phyloP scores from a whole-genome alignment of 2,888 invertebrate species.

The Chrysopilus asiliformis region DNA sequence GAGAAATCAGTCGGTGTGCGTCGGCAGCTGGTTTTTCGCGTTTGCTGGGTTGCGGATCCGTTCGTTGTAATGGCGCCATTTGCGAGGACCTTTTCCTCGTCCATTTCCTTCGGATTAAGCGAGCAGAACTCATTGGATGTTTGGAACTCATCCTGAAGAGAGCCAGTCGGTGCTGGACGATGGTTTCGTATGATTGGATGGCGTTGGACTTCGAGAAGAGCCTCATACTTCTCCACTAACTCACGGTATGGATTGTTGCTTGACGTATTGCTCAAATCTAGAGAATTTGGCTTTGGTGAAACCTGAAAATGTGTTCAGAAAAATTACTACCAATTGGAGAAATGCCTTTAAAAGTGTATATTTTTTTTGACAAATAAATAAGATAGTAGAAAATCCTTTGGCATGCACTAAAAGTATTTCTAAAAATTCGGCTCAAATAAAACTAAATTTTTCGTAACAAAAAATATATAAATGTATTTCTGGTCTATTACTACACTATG shows the following conservation, averaged over 20 bases:
- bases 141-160: slow-evolving; percentile 50
- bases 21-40: slow-evolving; percentile 41
- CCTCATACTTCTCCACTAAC: slow-evolving; percentile 75
- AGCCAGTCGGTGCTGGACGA: slow-evolving; percentile 22
- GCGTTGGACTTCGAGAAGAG: slow-evolving; percentile 61
- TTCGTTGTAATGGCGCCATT: neutral
- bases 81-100: slow-evolving; percentile 36
- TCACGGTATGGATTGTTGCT: slow-evolving; percentile 63
- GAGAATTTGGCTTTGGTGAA: slow-evolving; percentile 20
- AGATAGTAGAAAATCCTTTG: too few species aligned
- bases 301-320: slow-evolving; percentile 18
- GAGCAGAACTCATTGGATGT: slow-evolving; percentile 59
- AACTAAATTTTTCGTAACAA: too few species aligned
- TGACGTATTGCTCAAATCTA: slow-evolving; percentile 29
- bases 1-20: slow-evolving; percentile 71
- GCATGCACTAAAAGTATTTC: too few species aligned
- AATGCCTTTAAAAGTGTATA: slow-evolving; percentile 3
- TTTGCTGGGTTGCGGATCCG: neutral
- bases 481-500: too few species aligned
- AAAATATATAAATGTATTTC: too few species aligned
- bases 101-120: slow-evolving; percentile 48
- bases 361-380: too few species aligned
- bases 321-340: slow-evolving; percentile 13
- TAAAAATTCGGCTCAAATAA: too few species aligned
- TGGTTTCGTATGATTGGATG: slow-evolving; percentile 44